Evolutionary conservation across 2,888 invertebrate genomes (phyloP), one percentile per base, ranked within the genome.

Genomic region (Tryphoninae sp.): DNA sequence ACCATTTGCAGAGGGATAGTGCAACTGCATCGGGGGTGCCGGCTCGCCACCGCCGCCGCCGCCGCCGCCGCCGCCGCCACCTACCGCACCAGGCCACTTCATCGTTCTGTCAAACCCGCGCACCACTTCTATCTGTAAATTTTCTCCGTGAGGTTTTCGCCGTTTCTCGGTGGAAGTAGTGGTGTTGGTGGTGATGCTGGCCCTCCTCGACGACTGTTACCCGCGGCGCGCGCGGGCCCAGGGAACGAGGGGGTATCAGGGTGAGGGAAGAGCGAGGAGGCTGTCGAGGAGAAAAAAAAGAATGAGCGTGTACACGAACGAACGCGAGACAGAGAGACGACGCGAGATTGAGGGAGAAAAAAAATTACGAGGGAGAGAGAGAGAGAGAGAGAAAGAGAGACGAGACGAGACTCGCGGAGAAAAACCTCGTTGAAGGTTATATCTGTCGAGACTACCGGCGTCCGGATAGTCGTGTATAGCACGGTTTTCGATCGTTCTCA

Each of bases 11-110:
- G 91, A 89, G 83, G 91, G 90, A 87, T 91, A 92, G 87, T 91
- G 91, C 82, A 91, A 88, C 86, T 92, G 92, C 90, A 92, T 91
- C 82, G 91, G 91, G 86, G 91, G 90, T 89, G 91, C 91, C 96
- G 95, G 92, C 94, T 94, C 92, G 94, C 95, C 92, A 93, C 94
- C 92, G 94, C 94, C 94, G 94, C 95, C 92, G 94, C 95, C 92
- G 93, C 94, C 92, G 94, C 94, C 94, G 94, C 95, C 93, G 92
- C 92, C 92, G 94, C 94, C 94, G 94, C 95, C 93, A 92, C 92
- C 91, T 92, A 93, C 89, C 92, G 92, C 90, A 92, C 93, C 88
- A 86, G 92, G 88, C 91, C 92, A 92, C 92, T 92, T 92, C 92
- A 92, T 92, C 87, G 85, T 88, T 84, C 89, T 90, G 88, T 88